Base-by-base conservation (phyloP, 2,113 vertebrate species). In the Chloropsis hardwickii region DNA sequence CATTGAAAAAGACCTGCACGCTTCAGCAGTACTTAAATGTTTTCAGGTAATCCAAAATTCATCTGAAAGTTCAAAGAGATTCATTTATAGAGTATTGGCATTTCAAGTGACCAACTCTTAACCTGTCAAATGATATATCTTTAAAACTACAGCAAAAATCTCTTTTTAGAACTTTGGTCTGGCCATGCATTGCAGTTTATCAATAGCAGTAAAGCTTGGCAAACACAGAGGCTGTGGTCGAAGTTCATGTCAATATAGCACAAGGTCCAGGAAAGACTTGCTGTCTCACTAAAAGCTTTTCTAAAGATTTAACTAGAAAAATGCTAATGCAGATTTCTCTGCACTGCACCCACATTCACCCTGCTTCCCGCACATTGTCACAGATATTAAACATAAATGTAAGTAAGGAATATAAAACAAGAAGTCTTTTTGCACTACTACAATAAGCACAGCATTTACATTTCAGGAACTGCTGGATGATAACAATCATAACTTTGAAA, bases 231-330 rank as follows among this genome's bases (percentile, higher is more conserved):
- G 29, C 40, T 88, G 73, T 51, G 40, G 28, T 60, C 40, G 35
- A 90, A 88, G 70, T 76, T 78, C 19, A 4, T 54, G 58, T 86
- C 81, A 71, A 88, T 74, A 89, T 0, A 77, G 28, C n/a, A 69
- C 18, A 65, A 94, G 62, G 66, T 72, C 62, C 27, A 77, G 44
- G 23, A 57, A 92, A 82, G 47, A 42, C 51, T 28, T 73, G 48
- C 40, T 66, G 24, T 81, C 72, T 90, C 76, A 70, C 51, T 87
- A 66, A 90, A 82, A 93, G 66, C 76, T 93, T 85, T 92, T 78
- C 61, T 54, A 73, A 92, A 89, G 86, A 91, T 92, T 94, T 90
- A 92, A 82, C 48, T 62, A 33, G 58, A 69, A 89, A 92, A 88
- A 61, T 48, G n/a, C 4, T 86, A 81, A 62, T 56, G 47, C 62